A percentile compares a stretch with the other conserved stretches of the same genome.
phyloP scores from a whole-genome alignment of 2,888 invertebrate genomes.

The Callinectes sapidus region DNA sequence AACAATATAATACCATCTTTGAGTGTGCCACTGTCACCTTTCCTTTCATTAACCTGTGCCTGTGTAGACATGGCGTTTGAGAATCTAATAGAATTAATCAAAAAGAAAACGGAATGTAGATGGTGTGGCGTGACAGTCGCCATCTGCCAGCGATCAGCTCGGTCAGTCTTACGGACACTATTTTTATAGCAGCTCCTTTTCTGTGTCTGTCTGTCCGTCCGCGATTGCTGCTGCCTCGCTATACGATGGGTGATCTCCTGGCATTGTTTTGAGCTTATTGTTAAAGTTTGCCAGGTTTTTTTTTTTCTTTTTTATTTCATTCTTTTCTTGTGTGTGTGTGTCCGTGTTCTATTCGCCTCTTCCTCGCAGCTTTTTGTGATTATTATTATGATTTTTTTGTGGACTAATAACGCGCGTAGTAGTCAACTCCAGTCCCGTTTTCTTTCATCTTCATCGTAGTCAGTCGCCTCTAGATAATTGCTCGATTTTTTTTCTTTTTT shows the following conservation, averaged over 20 bases:
- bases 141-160: neutral
- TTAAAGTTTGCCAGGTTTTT: neutral
- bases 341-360: neutral
- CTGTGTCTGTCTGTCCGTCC: neutral
- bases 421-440: neutral
- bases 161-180: neutral
- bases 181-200: neutral
- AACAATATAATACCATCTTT: neutral
- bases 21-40: neutral
- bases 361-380: neutral
- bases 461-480: neutral
- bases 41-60: neutral
- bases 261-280: neutral
- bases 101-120: neutral
- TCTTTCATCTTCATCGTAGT: neutral
- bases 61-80: slow-evolving; percentile 15
- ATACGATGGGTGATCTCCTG: neutral
- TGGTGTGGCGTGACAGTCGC: neutral
- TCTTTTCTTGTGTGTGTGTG: neutral
- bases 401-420: neutral
- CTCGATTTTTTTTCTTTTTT: slow-evolving; percentile 28
- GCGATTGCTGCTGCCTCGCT: neutral
- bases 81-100: slow-evolving; percentile 14
- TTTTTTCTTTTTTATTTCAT: too few relatives aligned
- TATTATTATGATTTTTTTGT: too few relatives aligned